Evolutionary conservation across 2,113 vertebrate genomes (phyloP).

Genomic region (Brachyhypopomus gauderio): DNA sequence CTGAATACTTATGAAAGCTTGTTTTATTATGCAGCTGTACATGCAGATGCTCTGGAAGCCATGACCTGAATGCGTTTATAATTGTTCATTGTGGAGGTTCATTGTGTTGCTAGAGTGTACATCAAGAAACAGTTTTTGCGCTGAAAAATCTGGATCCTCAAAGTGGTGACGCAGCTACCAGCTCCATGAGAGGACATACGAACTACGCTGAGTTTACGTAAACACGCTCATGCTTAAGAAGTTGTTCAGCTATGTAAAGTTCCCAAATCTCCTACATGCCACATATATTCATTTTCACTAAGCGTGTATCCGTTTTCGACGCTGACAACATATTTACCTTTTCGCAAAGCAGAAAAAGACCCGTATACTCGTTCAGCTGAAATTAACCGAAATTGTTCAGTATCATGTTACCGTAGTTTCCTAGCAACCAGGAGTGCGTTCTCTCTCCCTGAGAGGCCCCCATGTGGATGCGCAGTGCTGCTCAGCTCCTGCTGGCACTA

Average conservation of each 20-base stretch:
- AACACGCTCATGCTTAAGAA: background rate
- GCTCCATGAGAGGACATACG: background rate
- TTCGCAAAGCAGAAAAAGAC: background rate
- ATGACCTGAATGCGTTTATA: background rate
- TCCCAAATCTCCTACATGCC: background rate
- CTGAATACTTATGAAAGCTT: background rate
- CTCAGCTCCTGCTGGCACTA: conserved; percentile 11
- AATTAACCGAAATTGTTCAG: background rate
- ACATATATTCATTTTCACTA: background rate
- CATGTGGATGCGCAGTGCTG: conserved; percentile 19
- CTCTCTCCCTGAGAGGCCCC: conserved; percentile 24
- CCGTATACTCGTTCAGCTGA: background rate
- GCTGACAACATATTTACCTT: background rate
- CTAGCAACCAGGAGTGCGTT: conserved; percentile 18
- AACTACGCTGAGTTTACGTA: background rate
- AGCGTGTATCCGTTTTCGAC: background rate
- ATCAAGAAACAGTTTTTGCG: background rate
- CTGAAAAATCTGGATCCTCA: background rate
- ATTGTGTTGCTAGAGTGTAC: background rate
- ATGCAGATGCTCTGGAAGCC: background rate
- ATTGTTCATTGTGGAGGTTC: conserved; percentile 5
- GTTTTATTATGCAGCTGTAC: background rate
- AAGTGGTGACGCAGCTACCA: background rate
- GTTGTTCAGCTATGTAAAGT: background rate
- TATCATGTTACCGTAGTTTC: conserved; percentile 26